Evolutionary conservation across 2,113 vertebrate genomes (phyloP).

Genomic region (Anhinga anhinga): DNA sequence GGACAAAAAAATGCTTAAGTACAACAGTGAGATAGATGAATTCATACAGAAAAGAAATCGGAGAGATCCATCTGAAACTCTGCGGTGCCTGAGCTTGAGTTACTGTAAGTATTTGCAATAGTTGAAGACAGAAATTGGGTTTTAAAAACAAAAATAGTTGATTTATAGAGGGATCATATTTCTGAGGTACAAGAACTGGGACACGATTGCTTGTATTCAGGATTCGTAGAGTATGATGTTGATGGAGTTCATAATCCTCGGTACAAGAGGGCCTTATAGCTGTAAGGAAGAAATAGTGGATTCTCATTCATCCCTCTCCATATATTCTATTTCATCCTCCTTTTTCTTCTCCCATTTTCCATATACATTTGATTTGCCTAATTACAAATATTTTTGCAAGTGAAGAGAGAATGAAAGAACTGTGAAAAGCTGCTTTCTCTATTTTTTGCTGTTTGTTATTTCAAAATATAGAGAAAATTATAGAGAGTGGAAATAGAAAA

Average conservation of each 20-base stretch:
- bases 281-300: background rate
- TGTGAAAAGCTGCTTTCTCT: background rate
- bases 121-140: background rate
- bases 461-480: background rate
- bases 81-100: background rate
- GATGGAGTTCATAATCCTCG: background rate
- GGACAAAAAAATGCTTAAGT: background rate
- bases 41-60: conserved; percentile 28
- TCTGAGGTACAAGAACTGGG: background rate
- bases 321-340: background rate
- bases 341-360: background rate
- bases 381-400: background rate
- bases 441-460: background rate
- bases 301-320: background rate
- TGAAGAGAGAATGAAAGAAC: background rate
- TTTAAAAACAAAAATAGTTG: conserved; percentile 13
- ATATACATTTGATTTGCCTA: background rate
- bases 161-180: background rate
- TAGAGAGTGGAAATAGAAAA: background rate
- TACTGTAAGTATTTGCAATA: background rate
- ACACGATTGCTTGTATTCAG: background rate
- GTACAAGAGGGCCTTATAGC: background rate
- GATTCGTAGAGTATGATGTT: background rate
- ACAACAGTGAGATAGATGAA: conserved; percentile 40
- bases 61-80: conserved; percentile 50